Conservation (phyloP, 2,888 invertebrate genomes). For the Chloroclysta siterata region DNA sequence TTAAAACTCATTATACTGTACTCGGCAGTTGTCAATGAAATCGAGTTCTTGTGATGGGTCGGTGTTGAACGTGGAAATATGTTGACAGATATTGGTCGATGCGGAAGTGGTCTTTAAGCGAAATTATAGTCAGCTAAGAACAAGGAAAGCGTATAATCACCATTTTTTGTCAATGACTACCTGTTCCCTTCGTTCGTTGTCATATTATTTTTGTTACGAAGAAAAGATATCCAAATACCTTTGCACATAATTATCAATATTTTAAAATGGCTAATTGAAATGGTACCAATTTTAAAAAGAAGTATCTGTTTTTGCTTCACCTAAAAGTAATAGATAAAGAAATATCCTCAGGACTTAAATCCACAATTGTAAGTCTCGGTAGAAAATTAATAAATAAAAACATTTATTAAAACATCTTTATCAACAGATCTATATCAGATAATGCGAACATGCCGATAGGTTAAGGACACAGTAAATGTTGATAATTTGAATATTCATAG, state of each 20-base stretch:
- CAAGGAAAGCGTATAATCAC: conserved; percentile 76
- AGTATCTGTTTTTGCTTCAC: too few species aligned
- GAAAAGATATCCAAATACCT: too few species aligned
- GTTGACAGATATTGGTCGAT: conserved; percentile 82
- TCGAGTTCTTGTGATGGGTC: conserved; percentile 83
- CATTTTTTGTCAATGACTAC: conserved; percentile 57
- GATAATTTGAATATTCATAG: conserved; percentile 15
- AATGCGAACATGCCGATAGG: too few species aligned
- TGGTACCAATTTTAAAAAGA: too few species aligned
- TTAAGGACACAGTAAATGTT: background rate
- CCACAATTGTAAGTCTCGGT: too few species aligned
- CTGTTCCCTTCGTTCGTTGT: conserved; percentile 13
- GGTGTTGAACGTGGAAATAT: conserved; percentile 79
- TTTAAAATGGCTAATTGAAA: too few species aligned
- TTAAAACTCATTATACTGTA: conserved; percentile 82
- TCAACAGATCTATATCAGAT: too few species aligned
- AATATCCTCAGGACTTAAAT: too few species aligned
- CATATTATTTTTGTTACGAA: background rate
- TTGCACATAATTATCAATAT: too few species aligned
- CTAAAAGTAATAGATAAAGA: too few species aligned
- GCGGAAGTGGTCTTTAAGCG: conserved; percentile 80
- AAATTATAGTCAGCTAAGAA: conserved; percentile 79
- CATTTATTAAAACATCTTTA: too few species aligned
- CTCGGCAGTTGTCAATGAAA: conserved; percentile 81
- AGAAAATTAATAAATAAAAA: too few species aligned